Percentiles rank a stretch among this genome's conserved stretches.
phyloP scores from a whole-genome alignment of 2,113 vertebrate species.

The Erinaceus europaeus region DNA sequence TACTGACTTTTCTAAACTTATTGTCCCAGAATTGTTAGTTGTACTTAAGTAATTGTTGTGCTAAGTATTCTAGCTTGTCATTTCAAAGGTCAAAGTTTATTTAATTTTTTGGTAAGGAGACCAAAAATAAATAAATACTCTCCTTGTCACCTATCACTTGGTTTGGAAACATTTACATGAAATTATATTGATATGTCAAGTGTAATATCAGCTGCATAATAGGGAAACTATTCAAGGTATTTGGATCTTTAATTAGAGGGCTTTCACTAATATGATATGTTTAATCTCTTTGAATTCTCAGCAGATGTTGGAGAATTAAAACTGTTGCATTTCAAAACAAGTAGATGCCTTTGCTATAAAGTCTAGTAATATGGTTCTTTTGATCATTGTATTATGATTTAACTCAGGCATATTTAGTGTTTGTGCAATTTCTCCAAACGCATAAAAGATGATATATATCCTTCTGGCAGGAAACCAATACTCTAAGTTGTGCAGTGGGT shows the following conservation, averaged over 20 bases:
- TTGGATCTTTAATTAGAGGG: slow-evolving; percentile 78
- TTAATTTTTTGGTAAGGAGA: slow-evolving; percentile 55
- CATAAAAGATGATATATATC: slow-evolving; percentile 75
- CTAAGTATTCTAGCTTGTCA: not conserved
- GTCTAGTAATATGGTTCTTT: slow-evolving; percentile 73
- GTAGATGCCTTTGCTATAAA: slow-evolving; percentile 77
- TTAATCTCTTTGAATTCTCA: slow-evolving; percentile 78
- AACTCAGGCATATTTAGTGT: slow-evolving; percentile 82
- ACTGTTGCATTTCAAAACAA: slow-evolving; percentile 78
- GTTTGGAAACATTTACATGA: slow-evolving; percentile 77
- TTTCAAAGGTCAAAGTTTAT: not conserved
- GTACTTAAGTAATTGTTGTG: not conserved
- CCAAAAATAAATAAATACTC: slow-evolving; percentile 46
- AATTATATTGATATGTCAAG: slow-evolving; percentile 74
- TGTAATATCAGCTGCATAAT: slow-evolving; percentile 77
- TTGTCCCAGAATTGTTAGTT: not conserved
- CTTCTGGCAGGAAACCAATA: slow-evolving; percentile 69
- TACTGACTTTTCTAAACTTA: not conserved
- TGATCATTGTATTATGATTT: slow-evolving; percentile 82
- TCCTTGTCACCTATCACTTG: slow-evolving; percentile 71
- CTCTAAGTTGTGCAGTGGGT: slow-evolving; percentile 55
- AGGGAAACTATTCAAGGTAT: slow-evolving; percentile 80
- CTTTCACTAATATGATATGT: slow-evolving; percentile 76
- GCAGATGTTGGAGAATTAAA: slow-evolving; percentile 82
- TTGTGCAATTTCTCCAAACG: slow-evolving; percentile 74